phyloP scores from a whole-genome alignment of 2,113 vertebrate genomes.

The Alces alces region DNA sequence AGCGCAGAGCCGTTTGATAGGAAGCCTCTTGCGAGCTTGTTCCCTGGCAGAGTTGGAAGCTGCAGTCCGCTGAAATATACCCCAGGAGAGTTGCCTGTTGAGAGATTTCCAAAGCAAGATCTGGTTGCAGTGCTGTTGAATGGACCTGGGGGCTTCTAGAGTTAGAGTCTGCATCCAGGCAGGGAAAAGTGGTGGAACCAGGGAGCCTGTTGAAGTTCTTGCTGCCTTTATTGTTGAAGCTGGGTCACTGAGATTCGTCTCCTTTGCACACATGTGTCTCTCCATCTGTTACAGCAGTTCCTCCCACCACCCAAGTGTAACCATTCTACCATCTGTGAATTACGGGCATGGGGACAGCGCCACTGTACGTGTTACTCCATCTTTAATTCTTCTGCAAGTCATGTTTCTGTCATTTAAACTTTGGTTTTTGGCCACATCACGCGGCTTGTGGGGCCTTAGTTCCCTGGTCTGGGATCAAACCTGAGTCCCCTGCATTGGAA shows the following conservation, averaged over 20 bases:
- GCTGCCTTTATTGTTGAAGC: not conserved
- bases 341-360: not conserved
- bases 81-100: not conserved
- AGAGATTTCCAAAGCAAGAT: not conserved
- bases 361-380: not conserved
- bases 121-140: not conserved
- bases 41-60: not conserved
- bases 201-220: not conserved
- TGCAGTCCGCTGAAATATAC: not conserved
- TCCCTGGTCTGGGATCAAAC: not conserved
- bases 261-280: not conserved
- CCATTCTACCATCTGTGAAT: not conserved
- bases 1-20: not conserved
- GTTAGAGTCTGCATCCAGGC: not conserved
- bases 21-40: not conserved
- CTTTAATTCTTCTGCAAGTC: not conserved
- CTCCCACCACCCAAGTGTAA: not conserved
- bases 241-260: rapidly evolving
- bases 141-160: not conserved
- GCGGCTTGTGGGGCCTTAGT: not conserved
- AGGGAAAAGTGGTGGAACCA: not conserved
- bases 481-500: not conserved
- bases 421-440: not conserved
- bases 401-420: not conserved
- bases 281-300: not conserved